Evolutionary conservation across 2,797 vertebrate species (phyloP).

Genomic region (Hyperoplus lanceolatus): DNA sequence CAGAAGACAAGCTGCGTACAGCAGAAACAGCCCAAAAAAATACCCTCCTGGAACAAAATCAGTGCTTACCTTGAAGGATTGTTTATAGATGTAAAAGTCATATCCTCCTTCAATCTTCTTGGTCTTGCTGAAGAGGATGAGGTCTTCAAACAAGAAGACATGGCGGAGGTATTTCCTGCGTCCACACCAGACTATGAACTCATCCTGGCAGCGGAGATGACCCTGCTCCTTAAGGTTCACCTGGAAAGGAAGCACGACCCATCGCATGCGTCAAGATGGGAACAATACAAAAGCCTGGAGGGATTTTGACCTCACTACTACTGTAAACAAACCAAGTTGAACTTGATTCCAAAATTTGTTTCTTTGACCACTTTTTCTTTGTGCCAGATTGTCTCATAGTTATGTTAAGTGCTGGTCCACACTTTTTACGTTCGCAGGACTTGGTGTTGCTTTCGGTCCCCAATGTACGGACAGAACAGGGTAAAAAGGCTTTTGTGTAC

Average conservation of each 20-base stretch:
- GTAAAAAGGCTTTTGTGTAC: too few relatives aligned
- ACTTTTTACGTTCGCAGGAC: too few relatives aligned
- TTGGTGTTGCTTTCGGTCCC: too few relatives aligned
- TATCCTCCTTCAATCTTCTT: constrained; percentile 90
- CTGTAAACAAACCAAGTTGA: constrained; percentile 56
- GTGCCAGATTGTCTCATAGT: not conserved
- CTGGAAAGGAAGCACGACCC: constrained; percentile 76
- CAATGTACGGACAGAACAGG: too few relatives aligned
- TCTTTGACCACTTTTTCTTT: constrained; percentile 13
- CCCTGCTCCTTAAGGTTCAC: constrained; percentile 93
- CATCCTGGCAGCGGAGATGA: constrained; percentile 90
- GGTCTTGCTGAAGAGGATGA: constrained; percentile 93
- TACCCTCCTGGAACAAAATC: constrained; percentile 1
- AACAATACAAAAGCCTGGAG: constrained; percentile 66
- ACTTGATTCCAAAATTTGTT: constrained; percentile 55
- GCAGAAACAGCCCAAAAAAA: not conserved
- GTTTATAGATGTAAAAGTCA: constrained; percentile 91
- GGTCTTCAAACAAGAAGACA: constrained; percentile 92
- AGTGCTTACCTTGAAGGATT: constrained; percentile 89
- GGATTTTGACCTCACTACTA: constrained; percentile 48
- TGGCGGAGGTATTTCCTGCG: constrained; percentile 90
- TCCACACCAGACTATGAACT: constrained; percentile 90
- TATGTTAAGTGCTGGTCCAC: not conserved
- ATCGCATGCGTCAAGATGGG: constrained; percentile 65
- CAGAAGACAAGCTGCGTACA: not conserved